Percentiles rank a stretch among this genome's conserved stretches.
These are phyloP conservation scores for Podarcis raffonei DNA, from an alignment of 2,113 vertebrate species.

Conservation along the genomic window DNA sequence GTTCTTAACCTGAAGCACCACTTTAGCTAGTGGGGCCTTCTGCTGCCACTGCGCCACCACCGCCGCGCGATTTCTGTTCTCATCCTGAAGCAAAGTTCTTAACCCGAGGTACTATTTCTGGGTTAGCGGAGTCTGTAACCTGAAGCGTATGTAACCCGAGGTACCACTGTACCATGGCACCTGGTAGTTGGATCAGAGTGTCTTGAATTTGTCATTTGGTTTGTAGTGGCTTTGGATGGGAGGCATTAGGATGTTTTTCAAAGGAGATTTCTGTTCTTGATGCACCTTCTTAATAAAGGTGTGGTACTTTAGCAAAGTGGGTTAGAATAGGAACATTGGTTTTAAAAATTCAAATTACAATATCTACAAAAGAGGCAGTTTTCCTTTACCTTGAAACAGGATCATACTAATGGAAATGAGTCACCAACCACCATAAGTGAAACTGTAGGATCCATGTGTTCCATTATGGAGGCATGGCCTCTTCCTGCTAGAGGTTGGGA, in stretches of 20 bases:
- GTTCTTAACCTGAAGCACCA: too few relatives aligned
- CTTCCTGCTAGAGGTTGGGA: not conserved
- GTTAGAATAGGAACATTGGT: not conserved
- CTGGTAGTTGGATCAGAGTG: not conserved
- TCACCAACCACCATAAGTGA: not conserved
- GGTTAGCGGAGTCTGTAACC: too few relatives aligned
- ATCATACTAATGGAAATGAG: not conserved
- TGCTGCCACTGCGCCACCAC: too few relatives aligned
- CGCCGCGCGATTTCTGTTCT: too few relatives aligned
- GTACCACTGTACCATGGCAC: not conserved
- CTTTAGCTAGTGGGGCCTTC: too few relatives aligned
- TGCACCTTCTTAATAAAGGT: not conserved
- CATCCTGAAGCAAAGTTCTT: too few relatives aligned
- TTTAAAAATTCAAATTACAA: not conserved
- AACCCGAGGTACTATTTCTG: too few relatives aligned
- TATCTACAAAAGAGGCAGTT: not conserved
- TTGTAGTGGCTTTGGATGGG: not conserved
- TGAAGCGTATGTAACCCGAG: too few relatives aligned
- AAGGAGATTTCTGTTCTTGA: not conserved
- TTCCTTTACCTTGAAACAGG: not conserved
- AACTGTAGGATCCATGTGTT: not conserved
- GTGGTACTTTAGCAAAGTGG: not conserved
- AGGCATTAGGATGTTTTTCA: not conserved
- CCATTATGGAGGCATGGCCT: not conserved
- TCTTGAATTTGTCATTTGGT: not conserved